These are phyloP conservation scores for Electrophaes corylata DNA, from an alignment of 2,888 invertebrate species.

Conservation along the genomic window DNA sequence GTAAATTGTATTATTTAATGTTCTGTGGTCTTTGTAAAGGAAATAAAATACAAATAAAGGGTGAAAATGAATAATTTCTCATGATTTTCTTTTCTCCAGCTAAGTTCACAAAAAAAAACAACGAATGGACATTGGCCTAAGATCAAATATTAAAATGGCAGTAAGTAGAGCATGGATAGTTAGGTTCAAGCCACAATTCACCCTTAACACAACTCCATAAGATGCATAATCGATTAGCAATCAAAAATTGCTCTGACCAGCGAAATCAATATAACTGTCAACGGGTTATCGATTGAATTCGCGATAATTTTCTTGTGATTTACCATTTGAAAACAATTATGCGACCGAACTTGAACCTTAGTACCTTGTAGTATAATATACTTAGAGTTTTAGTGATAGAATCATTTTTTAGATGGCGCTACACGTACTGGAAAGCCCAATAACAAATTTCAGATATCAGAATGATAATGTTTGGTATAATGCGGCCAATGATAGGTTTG, in stretches of 20 bases:
- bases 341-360: conserved; percentile 11
- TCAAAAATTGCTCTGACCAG: conserved; percentile 46
- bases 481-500: conserved; percentile 1
- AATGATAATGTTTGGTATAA: conserved; percentile 34
- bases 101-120: background rate
- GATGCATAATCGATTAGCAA: conserved; percentile 40
- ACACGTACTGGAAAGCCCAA: conserved; percentile 12
- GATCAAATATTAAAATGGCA: background rate
- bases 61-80: background rate
- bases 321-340: conserved; percentile 5
- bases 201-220: conserved; percentile 42
- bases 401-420: background rate
- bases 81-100: background rate
- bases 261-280: conserved; percentile 60
- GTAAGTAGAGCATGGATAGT: conserved; percentile 60
- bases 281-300: conserved; percentile 47
- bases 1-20: no score
- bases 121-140: background rate
- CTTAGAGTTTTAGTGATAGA: background rate
- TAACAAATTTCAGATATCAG: conserved; percentile 37
- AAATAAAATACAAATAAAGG: no score
- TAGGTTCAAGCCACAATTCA: conserved; percentile 41
- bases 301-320: conserved; percentile 32
- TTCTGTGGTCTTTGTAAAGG: no score
- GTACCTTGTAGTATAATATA: background rate